phyloP scores from a whole-genome alignment of 2,888 invertebrate species.

The Metopia argyrocephala region DNA sequence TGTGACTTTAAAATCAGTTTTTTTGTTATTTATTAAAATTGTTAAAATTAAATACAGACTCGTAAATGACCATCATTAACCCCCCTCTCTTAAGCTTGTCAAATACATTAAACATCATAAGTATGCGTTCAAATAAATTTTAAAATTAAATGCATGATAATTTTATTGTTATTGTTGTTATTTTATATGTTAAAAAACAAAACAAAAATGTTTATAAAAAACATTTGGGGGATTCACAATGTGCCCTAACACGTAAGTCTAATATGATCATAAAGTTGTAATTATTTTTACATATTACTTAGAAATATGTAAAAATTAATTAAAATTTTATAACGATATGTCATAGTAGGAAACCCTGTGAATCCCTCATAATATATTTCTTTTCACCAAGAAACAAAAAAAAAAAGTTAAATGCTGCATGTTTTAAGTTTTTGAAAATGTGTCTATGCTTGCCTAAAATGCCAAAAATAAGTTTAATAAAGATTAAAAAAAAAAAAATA shows the following conservation, averaged over 20 bases:
- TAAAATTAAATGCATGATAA: not conserved
- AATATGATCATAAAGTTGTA: no score
- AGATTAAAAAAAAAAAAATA: not conserved
- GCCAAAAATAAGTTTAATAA: constrained; percentile 13
- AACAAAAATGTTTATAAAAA: not conserved
- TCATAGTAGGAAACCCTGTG: no score
- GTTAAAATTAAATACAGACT: not conserved
- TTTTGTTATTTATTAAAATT: no score
- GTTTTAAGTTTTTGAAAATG: constrained; percentile 21
- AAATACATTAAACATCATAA: not conserved
- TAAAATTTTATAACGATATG: no score
- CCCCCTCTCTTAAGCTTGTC: not conserved
- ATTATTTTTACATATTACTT: no score
- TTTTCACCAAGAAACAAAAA: not conserved
- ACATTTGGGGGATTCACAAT: no score
- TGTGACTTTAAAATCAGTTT: no score
- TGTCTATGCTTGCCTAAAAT: constrained; percentile 27
- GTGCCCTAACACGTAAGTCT: no score
- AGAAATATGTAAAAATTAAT: no score
- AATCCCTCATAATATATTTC: no score
- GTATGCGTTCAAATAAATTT: not conserved
- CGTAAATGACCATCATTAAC: not conserved
- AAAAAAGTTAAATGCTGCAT: constrained; percentile 31
- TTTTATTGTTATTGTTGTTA: not conserved
- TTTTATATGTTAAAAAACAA: not conserved